Evolutionary conservation across 1,140 invertebrate species (phyloP), one percentile per base, ranked within the genome.

Genomic region (Drosophila ohnishii): DNA sequence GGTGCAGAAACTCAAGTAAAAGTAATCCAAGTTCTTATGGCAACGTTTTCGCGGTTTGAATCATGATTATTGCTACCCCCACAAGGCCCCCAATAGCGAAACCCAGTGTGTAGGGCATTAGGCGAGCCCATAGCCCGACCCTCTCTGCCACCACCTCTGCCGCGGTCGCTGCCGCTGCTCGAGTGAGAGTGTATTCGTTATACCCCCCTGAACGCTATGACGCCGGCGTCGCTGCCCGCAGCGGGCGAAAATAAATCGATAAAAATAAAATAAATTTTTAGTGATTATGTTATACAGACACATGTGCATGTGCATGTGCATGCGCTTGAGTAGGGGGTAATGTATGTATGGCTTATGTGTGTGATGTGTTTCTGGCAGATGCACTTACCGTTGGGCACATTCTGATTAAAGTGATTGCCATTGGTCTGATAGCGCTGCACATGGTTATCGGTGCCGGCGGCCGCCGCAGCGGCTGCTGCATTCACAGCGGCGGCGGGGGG

Each of bases 351-450:
- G 51, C 34, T 48, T 67, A 28, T 53, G 22, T 66, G 32, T 57
- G 48, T 53, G 13, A 22, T 62, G 50, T 61, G 22, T 37, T 37
- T 42, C n/a, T n/a, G 51, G 37, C 53, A 67, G 53, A 51, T 70
- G 61, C 50, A 91, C 90, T 91, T 88, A 92, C 91, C 90, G 77
- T 91, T 91, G 70, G 91, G 90, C 50, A 88, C 78, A 91, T 91
- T 92, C 78, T 92, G 91, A 83, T 92, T 90, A 79, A 92, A 92
- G 79, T 92, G 90, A 92, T 92, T 92, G 77, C 90, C 88, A 80
- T 91, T 92, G 63, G 90, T 90, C 65, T 92, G 91, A 88, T 92
- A 92, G 65, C 91, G 91, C 62, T 92, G 91, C 74, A 90, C 87
- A 91, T 92, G 90, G 87, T 92, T 91, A 75, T 83, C 80, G 56